These are phyloP conservation scores for Idris sp. DNA, from an alignment of 1,140 invertebrate species.

Conservation along the genomic window DNA sequence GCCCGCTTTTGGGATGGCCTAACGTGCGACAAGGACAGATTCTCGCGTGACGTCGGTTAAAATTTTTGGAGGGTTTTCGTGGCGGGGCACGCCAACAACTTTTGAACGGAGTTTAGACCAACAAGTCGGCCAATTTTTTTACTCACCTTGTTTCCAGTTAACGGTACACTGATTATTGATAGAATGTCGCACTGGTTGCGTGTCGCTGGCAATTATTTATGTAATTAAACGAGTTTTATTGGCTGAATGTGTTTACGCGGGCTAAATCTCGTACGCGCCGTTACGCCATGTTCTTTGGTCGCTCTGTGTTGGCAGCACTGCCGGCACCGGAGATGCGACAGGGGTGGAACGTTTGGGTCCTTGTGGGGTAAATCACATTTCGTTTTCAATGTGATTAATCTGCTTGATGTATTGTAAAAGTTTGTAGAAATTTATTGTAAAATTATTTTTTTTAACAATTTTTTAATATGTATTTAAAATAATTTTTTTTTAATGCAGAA, in stretches of 20 bases:
- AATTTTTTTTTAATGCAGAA: no score
- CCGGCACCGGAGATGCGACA: slow-evolving; percentile 20
- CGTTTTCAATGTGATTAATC: no score
- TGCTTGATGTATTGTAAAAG: no score
- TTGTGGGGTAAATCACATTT: no score
- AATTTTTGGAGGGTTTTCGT: slow-evolving; percentile 7
- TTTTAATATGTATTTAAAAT: no score
- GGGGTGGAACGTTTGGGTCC: slow-evolving; percentile 10
- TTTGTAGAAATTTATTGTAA: no score
- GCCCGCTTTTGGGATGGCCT: no score
- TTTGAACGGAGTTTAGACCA: neutral
- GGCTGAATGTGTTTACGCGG: slow-evolving; percentile 64
- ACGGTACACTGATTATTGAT: neutral
- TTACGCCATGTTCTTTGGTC: slow-evolving; percentile 56
- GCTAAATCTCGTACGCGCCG: slow-evolving; percentile 63
- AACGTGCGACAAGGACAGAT: slow-evolving; percentile 3
- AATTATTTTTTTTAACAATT: no score
- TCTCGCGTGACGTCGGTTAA: neutral
- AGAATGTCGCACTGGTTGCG: slow-evolving; percentile 6
- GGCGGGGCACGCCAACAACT: neutral
- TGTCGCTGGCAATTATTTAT: slow-evolving; percentile 61
- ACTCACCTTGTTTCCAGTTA: slow-evolving; percentile 20
- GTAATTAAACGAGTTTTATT: slow-evolving; percentile 66
- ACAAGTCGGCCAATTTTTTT: neutral
- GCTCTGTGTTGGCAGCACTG: slow-evolving; percentile 28